Conservation (phyloP, 2,113 vertebrate genomes). For the Hymenochirus boettgeri region DNA sequence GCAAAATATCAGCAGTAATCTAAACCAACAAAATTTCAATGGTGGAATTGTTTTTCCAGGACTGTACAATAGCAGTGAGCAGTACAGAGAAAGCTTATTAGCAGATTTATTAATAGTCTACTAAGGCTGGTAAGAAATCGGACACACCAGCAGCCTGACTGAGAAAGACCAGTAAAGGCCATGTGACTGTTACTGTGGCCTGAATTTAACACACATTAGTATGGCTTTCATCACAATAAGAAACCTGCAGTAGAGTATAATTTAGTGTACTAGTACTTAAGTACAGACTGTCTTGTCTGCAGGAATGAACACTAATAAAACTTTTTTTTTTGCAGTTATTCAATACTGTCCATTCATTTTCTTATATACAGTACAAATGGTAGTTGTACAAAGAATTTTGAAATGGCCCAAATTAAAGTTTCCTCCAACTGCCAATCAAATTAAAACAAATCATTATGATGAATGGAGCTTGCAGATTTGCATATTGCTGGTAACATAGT, state of each 20-base stretch:
- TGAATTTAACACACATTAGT: conserved; percentile 27
- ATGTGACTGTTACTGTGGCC: conserved; percentile 1
- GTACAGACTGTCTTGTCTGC: conserved; percentile 19
- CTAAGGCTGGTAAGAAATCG: conserved; percentile 12
- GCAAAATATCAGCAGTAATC: too few relatives aligned
- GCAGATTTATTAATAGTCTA: neutral
- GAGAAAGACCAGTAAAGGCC: conserved; percentile 17
- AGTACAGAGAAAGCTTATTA: conserved; percentile 12
- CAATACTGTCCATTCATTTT: neutral
- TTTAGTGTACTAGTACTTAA: conserved; percentile 4
- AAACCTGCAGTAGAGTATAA: conserved; percentile 1
- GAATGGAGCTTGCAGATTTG: too few relatives aligned
- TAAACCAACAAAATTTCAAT: too few relatives aligned
- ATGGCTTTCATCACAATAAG: conserved; percentile 26
- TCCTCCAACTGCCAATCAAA: too few relatives aligned
- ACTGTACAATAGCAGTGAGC: neutral
- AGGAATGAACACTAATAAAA: conserved; percentile 8
- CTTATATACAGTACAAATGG: too few relatives aligned
- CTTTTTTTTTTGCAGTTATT: neutral
- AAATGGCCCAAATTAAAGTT: too few relatives aligned
- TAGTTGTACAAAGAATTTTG: too few relatives aligned
- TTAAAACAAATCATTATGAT: too few relatives aligned
- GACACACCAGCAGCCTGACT: conserved; percentile 8
- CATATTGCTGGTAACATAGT: too few relatives aligned
- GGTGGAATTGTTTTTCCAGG: too few relatives aligned